A percentile compares a stretch with the other conserved stretches of the same genome.
These are phyloP conservation scores for Neodiprion fabricii DNA, from an alignment of 1,140 invertebrate genomes.

Conservation along the genomic window DNA sequence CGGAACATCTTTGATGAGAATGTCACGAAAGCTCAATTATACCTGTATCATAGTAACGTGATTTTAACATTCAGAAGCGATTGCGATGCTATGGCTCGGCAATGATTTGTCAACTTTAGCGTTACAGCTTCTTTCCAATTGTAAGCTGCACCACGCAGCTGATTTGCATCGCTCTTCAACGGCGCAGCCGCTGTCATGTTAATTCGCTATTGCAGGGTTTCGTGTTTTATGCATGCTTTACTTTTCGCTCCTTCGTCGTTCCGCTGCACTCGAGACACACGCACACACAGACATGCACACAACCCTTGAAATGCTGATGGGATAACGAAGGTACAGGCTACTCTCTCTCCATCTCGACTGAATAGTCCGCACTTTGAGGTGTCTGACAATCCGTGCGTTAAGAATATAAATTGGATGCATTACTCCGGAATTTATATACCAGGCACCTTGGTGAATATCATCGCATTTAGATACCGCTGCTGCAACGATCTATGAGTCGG, in stretches of 20 bases:
- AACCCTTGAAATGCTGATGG: conserved; percentile 1
- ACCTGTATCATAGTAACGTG: too few relatives aligned
- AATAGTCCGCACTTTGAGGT: not conserved
- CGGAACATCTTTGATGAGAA: too few relatives aligned
- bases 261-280: not conserved
- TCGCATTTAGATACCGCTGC: too few relatives aligned
- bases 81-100: too few relatives aligned
- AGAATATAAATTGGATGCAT: not conserved
- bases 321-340: not conserved
- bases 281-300: not conserved
- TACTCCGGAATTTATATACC: not conserved
- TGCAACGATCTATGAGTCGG: too few relatives aligned
- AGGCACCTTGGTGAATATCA: not conserved
- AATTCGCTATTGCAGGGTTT: not conserved
- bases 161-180: not conserved
- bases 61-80: too few relatives aligned
- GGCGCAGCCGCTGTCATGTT: not conserved
- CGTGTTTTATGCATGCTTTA: conserved; percentile 7
- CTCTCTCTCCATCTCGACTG: not conserved
- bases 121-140: too few relatives aligned
- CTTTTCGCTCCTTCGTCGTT: not conserved
- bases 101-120: too few relatives aligned
- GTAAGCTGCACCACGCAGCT: too few relatives aligned
- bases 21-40: too few relatives aligned
- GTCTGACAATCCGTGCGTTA: not conserved